A percentile compares a stretch with the other conserved stretches of the same genome.
Evolutionary conservation across 2,888 invertebrate species (phyloP).

Genomic region (Noctua comes): DNA sequence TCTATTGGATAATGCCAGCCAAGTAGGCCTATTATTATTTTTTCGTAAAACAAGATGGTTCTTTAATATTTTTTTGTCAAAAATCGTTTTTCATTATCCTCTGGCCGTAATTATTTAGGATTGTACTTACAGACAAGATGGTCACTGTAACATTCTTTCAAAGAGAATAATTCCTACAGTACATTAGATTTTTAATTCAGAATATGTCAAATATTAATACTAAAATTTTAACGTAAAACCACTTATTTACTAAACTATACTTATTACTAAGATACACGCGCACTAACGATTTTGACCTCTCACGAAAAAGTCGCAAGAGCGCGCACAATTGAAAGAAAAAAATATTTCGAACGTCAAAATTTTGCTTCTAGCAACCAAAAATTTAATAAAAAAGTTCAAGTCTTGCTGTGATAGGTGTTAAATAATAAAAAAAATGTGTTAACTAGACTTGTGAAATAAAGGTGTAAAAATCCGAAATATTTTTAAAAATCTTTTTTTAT

Average conservation of each 20-base stretch:
- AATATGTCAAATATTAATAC: slow-evolving; percentile 60
- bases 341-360: slow-evolving; percentile 60
- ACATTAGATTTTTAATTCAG: slow-evolving; percentile 39
- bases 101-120: background rate
- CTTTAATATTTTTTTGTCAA: background rate
- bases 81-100: background rate
- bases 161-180: slow-evolving; percentile 50
- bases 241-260: slow-evolving; percentile 64
- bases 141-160: background rate
- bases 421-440: slow-evolving; percentile 24
- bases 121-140: background rate
- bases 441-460: slow-evolving; percentile 62
- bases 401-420: slow-evolving; percentile 51
- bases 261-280: slow-evolving; percentile 53
- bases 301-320: slow-evolving; percentile 40
- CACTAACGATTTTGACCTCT: slow-evolving; percentile 39
- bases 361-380: slow-evolving; percentile 5
- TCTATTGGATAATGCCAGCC: background rate
- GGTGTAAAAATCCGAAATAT: slow-evolving; percentile 75
- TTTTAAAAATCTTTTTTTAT: slow-evolving; percentile 73
- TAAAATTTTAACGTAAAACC: slow-evolving; percentile 67
- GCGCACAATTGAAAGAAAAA: slow-evolving; percentile 53
- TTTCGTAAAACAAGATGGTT: background rate
- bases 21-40: background rate
- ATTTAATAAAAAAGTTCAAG: slow-evolving; percentile 34